These are phyloP conservation scores for Spilosoma lubricipeda DNA, from an alignment of 2,888 invertebrate genomes.

Conservation along the genomic window DNA sequence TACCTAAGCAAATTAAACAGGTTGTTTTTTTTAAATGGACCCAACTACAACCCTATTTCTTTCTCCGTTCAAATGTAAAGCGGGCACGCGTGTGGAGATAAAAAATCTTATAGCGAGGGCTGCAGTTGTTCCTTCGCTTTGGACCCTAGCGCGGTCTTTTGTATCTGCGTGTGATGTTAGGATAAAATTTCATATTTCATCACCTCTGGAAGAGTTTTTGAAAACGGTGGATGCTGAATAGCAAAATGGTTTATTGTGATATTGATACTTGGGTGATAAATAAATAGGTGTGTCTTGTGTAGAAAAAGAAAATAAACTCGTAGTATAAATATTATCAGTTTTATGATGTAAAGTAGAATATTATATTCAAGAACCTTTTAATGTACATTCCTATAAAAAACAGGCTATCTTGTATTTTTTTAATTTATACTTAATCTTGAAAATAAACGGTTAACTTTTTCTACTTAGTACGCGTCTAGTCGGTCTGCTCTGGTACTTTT, in stretches of 20 bases:
- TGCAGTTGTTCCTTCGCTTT: conserved; percentile 28
- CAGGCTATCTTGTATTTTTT: too few relatives aligned
- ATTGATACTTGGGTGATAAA: conserved; percentile 8
- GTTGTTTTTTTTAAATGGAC: conserved; percentile 39
- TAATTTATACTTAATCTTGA: too few relatives aligned
- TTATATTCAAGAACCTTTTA: too few relatives aligned
- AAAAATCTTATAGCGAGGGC: conserved; percentile 45
- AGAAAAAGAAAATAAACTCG: background rate
- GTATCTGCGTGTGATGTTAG: conserved; percentile 50
- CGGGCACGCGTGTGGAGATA: conserved; percentile 60
- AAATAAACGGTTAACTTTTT: too few relatives aligned
- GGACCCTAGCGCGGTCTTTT: conserved; percentile 23
- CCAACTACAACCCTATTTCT: conserved; percentile 20
- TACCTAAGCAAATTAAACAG: conserved; percentile 44
- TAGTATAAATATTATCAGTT: too few relatives aligned
- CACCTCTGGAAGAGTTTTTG: conserved; percentile 50
- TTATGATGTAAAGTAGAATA: too few relatives aligned
- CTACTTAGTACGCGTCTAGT: too few relatives aligned
- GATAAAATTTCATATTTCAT: conserved; percentile 61
- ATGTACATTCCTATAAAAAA: too few relatives aligned
- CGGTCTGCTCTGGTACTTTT: too few relatives aligned
- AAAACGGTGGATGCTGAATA: conserved; percentile 19
- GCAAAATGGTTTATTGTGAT: conserved; percentile 6
- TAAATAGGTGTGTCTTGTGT: background rate
- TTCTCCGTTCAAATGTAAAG: conserved; percentile 44